Evolutionary conservation across 2,888 invertebrate genomes (phyloP), one percentile per base, ranked within the genome.

Genomic region (Lasioglossum zephyrum): DNA sequence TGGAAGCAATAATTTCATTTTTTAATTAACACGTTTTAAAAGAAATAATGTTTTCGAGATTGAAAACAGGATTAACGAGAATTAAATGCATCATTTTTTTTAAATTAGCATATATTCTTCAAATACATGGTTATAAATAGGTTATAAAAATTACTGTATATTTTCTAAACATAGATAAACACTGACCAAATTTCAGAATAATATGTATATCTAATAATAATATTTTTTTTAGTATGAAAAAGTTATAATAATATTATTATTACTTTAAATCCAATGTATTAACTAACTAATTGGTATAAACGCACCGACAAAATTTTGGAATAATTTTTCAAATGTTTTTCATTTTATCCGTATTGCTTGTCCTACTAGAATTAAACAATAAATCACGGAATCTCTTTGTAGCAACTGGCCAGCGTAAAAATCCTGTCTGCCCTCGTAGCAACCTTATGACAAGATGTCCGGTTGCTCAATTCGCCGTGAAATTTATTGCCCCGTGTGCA

Each of bases 401-500:
- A 31, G 63, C 26, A 63, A 63, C 63, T 13, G 63, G 6, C 2
- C 31, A 16, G 2, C 6, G 63, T 31, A 63, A 63, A 63, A 63
- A 31, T 63, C 2, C 6, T 31, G 16, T 16, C 63, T 16, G 63
- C 31, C 5, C 63, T 16, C 63, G 26, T 31, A 16, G 26, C 16
- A 63, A 63, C 63, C 63, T 63, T 31, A 31, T 63, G 63, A 63
- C 63, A 63, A 63, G 63, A 16, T 63, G 63, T 63, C 63, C 63
- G 16, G 63, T 63, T 63, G 63, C 63, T 63, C 63, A 63, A 63
- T 63, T 63, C 63, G 1, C 63, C 6, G 63, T 16, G 63, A 31
- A 63, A 63, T 63, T 26, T 63, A 63, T 63, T 63, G 63, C 63
- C 63, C 16, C 16, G 16, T 31, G 63, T 63, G 63, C 63, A 63